Conservation (phyloP, 2,888 invertebrate species). For the Scotopteryx bipunctaria region DNA sequence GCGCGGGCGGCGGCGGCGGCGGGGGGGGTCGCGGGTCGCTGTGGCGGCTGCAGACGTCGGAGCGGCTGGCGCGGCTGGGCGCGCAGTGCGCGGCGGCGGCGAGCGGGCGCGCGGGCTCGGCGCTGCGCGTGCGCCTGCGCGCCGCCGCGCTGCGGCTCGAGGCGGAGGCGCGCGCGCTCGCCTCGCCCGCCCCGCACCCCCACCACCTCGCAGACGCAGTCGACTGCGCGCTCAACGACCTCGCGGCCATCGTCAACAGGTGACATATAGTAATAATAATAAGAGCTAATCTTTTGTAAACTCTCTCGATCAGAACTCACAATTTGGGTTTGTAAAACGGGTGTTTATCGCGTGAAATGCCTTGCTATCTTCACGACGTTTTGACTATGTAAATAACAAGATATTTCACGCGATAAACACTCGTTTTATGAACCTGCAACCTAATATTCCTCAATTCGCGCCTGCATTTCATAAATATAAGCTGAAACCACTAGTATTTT, state of each 20-base stretch:
- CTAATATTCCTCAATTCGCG: too few species aligned
- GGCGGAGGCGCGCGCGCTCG: constrained; percentile 66
- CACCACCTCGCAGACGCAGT: constrained; percentile 88
- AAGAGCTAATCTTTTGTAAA: too few species aligned
- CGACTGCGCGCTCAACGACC: constrained; percentile 76
- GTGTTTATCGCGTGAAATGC: too few species aligned
- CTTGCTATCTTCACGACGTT: too few species aligned
- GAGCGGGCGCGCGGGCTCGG: constrained; percentile 89
- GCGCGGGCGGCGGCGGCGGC: constrained; percentile 14
- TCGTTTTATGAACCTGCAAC: too few species aligned
- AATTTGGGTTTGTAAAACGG: too few species aligned
- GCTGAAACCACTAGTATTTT: too few species aligned
- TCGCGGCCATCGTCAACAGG: constrained; percentile 89
- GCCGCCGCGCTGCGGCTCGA: constrained; percentile 59
- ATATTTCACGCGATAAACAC: too few species aligned
- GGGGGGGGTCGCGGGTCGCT: constrained; percentile 66
- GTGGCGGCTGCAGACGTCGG: constrained; percentile 75
- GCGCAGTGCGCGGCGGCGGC: constrained; percentile 91
- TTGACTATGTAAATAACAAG: too few species aligned
- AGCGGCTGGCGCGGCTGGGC: constrained; percentile 88
- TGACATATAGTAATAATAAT: too few species aligned
- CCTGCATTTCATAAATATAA: too few species aligned
- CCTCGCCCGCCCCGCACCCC: constrained; percentile 74
- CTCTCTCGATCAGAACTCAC: too few species aligned
- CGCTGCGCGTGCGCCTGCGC: constrained; percentile 76